Conservation (phyloP, 1,140 invertebrate genomes). For the Mamestra configurata region DNA sequence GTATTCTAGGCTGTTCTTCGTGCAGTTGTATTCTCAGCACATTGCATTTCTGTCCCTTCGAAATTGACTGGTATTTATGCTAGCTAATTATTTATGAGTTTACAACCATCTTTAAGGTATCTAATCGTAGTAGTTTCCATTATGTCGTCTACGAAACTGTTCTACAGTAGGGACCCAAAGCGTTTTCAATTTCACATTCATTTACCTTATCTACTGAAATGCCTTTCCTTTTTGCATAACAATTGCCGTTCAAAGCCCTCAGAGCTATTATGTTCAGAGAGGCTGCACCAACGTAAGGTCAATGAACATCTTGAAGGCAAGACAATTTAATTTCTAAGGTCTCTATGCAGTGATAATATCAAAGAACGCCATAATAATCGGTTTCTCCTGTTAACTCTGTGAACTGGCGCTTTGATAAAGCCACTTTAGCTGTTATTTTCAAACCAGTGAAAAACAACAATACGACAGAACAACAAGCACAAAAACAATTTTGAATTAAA, state of each 20-base stretch:
- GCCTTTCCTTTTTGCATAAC: constrained; percentile 20
- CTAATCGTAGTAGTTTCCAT: too few species aligned
- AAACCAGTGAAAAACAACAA: background rate
- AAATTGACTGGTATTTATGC: too few species aligned
- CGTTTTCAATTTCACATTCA: background rate
- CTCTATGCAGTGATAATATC: background rate
- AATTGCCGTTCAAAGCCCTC: constrained; percentile 17
- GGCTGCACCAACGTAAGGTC: constrained; percentile 20
- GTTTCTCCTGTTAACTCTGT: background rate
- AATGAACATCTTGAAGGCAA: constrained; percentile 5
- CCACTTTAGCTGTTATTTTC: background rate
- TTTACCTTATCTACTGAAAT: constrained; percentile 7
- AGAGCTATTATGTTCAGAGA: constrained; percentile 19
- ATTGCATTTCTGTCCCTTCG: too few species aligned
- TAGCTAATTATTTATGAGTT: too few species aligned
- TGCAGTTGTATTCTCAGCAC: too few species aligned
- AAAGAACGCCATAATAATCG: constrained; percentile 12
- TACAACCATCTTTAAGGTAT: too few species aligned
- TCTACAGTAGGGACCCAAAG: background rate
- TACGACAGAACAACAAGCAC: background rate
- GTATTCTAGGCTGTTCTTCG: too few species aligned
- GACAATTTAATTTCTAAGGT: constrained; percentile 5
- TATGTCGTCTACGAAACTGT: background rate
- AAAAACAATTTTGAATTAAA: constrained; percentile 2
- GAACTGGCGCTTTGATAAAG: background rate